Conservation (phyloP, 2,113 vertebrate genomes). For the Ardeotis arabs region DNA sequence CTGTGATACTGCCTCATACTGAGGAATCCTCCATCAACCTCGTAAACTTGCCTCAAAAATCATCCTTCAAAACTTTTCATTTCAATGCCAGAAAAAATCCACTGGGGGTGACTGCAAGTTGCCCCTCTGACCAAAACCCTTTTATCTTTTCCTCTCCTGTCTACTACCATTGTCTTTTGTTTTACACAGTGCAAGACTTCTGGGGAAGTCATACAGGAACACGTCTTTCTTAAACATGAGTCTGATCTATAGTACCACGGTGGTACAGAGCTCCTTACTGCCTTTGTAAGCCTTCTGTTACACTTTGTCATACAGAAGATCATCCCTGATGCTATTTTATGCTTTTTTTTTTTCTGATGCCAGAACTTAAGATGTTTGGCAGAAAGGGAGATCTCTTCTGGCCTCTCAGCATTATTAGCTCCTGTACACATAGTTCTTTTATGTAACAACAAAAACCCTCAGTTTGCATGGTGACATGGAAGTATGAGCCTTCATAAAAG, state of each 20-base stretch:
- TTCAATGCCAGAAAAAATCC: background rate
- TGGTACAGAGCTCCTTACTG: background rate
- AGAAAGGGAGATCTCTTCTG: background rate
- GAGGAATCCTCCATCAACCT: background rate
- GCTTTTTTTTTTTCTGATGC: background rate
- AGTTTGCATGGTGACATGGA: background rate
- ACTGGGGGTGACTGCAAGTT: background rate
- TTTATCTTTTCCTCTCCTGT: background rate
- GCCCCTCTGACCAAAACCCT: background rate
- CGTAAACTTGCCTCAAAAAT: background rate
- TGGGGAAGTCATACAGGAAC: background rate
- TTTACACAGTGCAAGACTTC: background rate
- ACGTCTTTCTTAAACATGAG: background rate
- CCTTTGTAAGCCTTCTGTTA: background rate
- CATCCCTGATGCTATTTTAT: background rate
- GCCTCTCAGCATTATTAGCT: background rate
- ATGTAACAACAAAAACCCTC: background rate
- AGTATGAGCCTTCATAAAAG: background rate
- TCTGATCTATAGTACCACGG: background rate
- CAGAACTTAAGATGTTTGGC: background rate
- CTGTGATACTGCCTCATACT: background rate
- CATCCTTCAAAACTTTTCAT: background rate
- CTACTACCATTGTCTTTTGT: background rate
- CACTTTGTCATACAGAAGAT: background rate
- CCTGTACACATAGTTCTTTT: background rate